Evolutionary conservation across 2,113 vertebrate genomes (phyloP), one percentile per base, ranked within the genome.

Genomic region (Martes martes): DNA sequence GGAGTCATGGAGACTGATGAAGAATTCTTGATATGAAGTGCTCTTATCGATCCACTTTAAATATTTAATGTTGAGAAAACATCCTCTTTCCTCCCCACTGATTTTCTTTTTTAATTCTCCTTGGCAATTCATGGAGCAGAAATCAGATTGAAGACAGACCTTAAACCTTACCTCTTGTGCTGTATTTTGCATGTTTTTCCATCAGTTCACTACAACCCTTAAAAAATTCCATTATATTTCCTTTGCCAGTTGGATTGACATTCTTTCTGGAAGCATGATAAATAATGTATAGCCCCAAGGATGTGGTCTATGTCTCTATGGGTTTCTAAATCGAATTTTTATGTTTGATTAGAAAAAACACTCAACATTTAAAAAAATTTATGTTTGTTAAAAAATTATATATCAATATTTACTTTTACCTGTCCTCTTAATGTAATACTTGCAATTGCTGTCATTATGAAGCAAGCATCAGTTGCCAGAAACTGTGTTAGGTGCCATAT

Each of bases 51-150:
- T 42, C 65, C 84, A 31, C 61, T 94, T 97, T 97, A 93, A 98
- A 96, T 97, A 97, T 98, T 96, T 98, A 82, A 98, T 96, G 90
- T 50, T 73, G 50, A 89, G 59, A 95, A 89, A 94, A 92, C 93
- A 82, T 95, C 42, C 67, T 84, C 76, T 94, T 96, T 93, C 63
- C 87, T 93, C 39, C 18, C 36, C 42, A 57, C 55, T 86, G 52
- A 39, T 94, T 87, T 57, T 81, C 47, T 69, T 79, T 85, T 59
- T 67, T 57, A 50, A 42, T 31, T 94, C 55, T 97, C 28, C 39
- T 73, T n/a, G 7, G 78, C 67, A 95, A 73, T 59, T 76, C 59
- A 26, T 55, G 50, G 73, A 87, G 23, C 63, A 61, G 71, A 82
- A 94, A 47, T 88, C 45, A 89, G n/a, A 65, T 36, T 91, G 28